phyloP scores from a whole-genome alignment of 1,140 invertebrate genomes.

The Mylabris phalerata region DNA sequence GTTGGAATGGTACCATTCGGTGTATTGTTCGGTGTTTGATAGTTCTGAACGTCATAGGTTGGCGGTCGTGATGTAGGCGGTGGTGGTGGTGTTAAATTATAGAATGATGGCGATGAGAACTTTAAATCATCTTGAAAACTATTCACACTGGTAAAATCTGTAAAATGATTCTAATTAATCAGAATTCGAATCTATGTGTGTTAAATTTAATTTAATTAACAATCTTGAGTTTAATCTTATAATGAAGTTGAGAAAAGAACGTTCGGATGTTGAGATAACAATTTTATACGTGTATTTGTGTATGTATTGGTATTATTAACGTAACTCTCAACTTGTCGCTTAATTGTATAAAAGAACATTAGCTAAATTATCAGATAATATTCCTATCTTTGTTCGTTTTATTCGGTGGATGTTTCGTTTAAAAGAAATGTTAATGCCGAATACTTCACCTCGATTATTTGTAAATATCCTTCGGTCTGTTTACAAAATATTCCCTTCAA shows the following conservation, averaged over 20 bases:
- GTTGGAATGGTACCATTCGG: constrained; percentile 34
- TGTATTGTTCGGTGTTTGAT: constrained; percentile 33
- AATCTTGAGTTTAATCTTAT: too few species aligned
- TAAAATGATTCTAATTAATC: constrained; percentile 19
- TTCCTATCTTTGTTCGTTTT: too few species aligned
- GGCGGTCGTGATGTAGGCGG: constrained; percentile 41
- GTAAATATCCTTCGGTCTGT: constrained; percentile 19
- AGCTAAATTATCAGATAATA: constrained; percentile 2
- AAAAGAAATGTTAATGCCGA: neutral
- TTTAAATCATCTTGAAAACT: constrained; percentile 47
- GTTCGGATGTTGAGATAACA: too few species aligned
- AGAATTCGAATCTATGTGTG: neutral
- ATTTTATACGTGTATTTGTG: too few species aligned
- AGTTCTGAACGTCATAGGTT: constrained; percentile 41
- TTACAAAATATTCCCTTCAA: neutral
- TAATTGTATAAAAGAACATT: constrained; percentile 9
- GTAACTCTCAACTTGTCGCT: neutral
- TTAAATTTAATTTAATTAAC: neutral
- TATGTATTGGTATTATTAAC: too few species aligned
- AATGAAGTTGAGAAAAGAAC: too few species aligned
- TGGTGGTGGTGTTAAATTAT: constrained; percentile 42
- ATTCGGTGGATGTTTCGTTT: too few species aligned
- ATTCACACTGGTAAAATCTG: constrained; percentile 48
- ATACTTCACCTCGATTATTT: constrained; percentile 13
- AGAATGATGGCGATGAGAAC: constrained; percentile 46